Evolutionary conservation across 2,113 vertebrate genomes (phyloP).

Genomic region (Syngnathus typhle): DNA sequence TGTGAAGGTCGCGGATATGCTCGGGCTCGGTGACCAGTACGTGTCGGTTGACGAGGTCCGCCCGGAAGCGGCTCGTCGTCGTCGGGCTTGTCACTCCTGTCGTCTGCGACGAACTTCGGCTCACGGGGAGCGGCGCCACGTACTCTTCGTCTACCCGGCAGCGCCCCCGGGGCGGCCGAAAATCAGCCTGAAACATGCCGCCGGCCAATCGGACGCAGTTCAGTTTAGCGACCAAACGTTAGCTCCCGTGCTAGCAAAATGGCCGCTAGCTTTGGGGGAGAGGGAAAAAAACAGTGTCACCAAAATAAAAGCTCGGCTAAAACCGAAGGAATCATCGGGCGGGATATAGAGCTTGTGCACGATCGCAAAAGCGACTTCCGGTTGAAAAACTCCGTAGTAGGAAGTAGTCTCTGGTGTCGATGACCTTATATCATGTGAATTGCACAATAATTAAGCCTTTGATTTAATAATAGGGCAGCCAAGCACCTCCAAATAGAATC

Average conservation of each 20-base stretch:
- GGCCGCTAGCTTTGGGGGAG: neutral
- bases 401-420: too few species aligned
- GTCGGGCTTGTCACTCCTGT: neutral
- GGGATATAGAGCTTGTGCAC: too few species aligned
- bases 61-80: slow-evolving; percentile 51
- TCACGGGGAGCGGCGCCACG: slow-evolving; percentile 72
- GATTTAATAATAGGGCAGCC: too few species aligned
- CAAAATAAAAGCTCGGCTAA: neutral
- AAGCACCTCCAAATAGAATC: too few species aligned
- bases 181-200: slow-evolving; percentile 67
- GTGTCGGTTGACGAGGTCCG: slow-evolving; percentile 77
- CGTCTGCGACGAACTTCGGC: slow-evolving; percentile 20
- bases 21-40: slow-evolving; percentile 75
- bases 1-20: slow-evolving; percentile 78
- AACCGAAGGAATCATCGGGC: too few species aligned
- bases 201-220: neutral
- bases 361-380: too few species aligned
- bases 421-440: too few species aligned
- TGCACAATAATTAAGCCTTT: too few species aligned
- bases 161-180: slow-evolving; percentile 80
- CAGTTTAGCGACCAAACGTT: neutral
- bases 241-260: neutral
- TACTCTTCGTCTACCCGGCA: slow-evolving; percentile 73
- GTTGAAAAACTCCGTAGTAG: too few species aligned
- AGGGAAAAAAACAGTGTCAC: neutral